A percentile compares a stretch with the other conserved stretches of the same genome.
Conservation (phyloP, 2,888 invertebrate genomes). For the Drosophila prostipennis region DNA sequence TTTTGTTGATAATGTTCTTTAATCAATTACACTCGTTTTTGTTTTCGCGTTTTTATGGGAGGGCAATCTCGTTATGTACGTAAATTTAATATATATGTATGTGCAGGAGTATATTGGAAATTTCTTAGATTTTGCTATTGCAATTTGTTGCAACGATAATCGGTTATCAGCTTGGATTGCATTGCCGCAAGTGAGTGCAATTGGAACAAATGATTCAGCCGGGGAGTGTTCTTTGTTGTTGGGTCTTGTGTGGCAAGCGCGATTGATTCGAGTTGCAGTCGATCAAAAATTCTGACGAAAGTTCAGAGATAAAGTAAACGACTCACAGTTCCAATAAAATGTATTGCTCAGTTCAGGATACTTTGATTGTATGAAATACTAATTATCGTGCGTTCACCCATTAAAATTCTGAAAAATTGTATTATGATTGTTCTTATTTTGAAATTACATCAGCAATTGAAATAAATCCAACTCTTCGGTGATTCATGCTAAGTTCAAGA, state of each 20-base stretch:
- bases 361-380: background rate
- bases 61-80: constrained; percentile 15
- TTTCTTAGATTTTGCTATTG: constrained; percentile 49
- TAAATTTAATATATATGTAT: constrained; percentile 1
- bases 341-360: background rate
- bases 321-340: background rate
- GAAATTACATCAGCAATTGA: too few relatives aligned
- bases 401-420: too few relatives aligned
- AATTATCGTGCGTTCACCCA: background rate
- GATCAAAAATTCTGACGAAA: constrained; percentile 37
- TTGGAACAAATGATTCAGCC: constrained; percentile 34
- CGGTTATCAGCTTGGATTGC: constrained; percentile 34
- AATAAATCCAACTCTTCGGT: too few relatives aligned
- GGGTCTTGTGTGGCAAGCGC: constrained; percentile 9
- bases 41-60: constrained; percentile 44
- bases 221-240: constrained; percentile 35
- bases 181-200: constrained; percentile 35
- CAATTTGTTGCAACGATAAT: constrained; percentile 46
- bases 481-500: too few relatives aligned
- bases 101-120: constrained; percentile 12
- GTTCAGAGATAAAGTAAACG: constrained; percentile 14
- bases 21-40: constrained; percentile 54
- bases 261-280: constrained; percentile 11
- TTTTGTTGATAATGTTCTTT: constrained; percentile 38
- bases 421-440: too few relatives aligned